Conservation (phyloP, 2,113 vertebrate genomes). For the Aramus guarauna region DNA sequence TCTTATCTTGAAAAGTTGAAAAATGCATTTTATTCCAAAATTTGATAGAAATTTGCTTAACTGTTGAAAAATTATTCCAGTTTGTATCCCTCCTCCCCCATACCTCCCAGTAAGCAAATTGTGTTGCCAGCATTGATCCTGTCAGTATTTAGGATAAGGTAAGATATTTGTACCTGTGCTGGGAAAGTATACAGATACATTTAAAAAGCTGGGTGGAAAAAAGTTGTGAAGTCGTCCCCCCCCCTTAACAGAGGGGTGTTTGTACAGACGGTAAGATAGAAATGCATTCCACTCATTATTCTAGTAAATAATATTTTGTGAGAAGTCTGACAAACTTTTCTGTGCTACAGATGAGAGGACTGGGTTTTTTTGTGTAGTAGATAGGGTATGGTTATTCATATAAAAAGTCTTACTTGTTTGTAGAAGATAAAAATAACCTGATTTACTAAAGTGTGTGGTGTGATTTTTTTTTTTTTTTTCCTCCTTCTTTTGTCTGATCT, state of each 20-base stretch:
- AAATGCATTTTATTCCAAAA: neutral
- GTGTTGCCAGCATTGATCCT: neutral
- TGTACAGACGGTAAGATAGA: neutral
- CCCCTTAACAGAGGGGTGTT: neutral
- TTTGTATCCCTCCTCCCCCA: neutral
- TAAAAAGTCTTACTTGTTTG: neutral
- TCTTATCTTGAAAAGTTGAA: neutral
- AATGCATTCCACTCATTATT: neutral
- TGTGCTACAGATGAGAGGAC: rapidly evolving
- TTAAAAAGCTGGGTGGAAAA: neutral
- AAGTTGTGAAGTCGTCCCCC: neutral
- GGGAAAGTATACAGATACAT: neutral
- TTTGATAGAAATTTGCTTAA: neutral
- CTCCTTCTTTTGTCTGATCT: neutral
- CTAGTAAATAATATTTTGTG: neutral
- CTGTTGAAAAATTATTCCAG: neutral
- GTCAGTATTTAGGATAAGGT: neutral
- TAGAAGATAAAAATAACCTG: neutral
- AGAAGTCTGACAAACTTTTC: neutral
- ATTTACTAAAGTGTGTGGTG: neutral
- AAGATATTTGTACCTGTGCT: neutral
- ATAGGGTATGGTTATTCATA: neutral
- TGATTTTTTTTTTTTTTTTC: neutral
- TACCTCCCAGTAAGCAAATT: neutral
- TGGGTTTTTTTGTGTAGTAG: neutral